Evolutionary conservation across 2,113 vertebrate species (phyloP), one percentile per base, ranked within the genome.

Genomic region (Heloderma charlesbogerti): DNA sequence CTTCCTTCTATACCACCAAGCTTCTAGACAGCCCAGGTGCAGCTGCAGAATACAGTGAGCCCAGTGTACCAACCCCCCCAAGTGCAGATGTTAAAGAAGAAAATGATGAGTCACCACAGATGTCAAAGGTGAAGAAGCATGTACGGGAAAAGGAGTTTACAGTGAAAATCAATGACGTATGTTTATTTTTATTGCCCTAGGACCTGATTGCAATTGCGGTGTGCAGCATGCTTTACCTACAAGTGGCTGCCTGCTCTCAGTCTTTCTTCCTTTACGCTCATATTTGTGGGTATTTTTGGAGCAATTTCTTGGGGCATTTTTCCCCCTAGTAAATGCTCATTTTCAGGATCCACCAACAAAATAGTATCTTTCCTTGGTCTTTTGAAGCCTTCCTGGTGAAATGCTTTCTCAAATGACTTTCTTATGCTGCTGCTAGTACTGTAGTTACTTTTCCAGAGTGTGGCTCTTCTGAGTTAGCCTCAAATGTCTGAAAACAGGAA

Each of bases 71-170:
- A 88, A 95, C 96, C 5, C 96, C 97, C 34, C 95, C 95, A 51
- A 93, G 94, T 27, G 93, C 94, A 67, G 91, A 92, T 45, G 95
- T 97, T 79, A 97, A 97, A 96, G 99, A 99, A 97, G 99, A 99
- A 80, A 98, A 97, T 63, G 98, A 98, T 60, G 98, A 98, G 34
- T 98, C 98, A 48, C 95, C 98, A 97, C 99, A 99, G 98, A 98
- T 99, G 98, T 98, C 99, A 99, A 99, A 99, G 99, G 99, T 99
- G 99, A 99, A 99, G 98, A 99, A 99, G 98, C 99, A 99, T 99
- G 99, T 99, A 98, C 98, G 98, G 98, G 99, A 99, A 99, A 99
- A 99, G 99, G 99, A 99, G 98, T 99, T 99, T 99, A 99, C 99
- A 98, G 99, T 99, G 98, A 99, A 99, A 98, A 99, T 99, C 98